These are phyloP conservation scores for Euphydryas editha DNA, from an alignment of 2,888 invertebrate species.

Conservation along the genomic window DNA sequence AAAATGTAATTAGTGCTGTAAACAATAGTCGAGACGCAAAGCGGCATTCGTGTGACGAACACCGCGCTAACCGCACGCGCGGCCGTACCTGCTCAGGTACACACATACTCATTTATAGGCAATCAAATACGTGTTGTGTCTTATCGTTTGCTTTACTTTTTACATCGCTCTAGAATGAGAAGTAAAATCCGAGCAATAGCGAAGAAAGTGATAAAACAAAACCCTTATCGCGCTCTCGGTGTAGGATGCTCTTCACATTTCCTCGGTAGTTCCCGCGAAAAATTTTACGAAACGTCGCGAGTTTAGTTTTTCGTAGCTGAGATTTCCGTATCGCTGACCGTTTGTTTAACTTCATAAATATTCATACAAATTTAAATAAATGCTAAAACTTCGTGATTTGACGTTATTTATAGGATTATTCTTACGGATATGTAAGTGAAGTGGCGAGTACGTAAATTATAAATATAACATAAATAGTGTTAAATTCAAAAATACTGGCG, in stretches of 20 bases:
- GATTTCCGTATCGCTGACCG: conserved; percentile 63
- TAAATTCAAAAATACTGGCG: conserved; percentile 66
- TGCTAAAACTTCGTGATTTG: conserved; percentile 68
- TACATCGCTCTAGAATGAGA: conserved; percentile 34
- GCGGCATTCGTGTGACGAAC: conserved; percentile 77
- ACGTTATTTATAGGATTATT: conserved; percentile 70
- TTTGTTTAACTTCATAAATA: conserved; percentile 65
- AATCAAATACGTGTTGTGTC: conserved; percentile 62
- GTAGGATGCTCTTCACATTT: conserved; percentile 68
- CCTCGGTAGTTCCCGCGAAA: conserved; percentile 44
- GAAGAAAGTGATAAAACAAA: conserved; percentile 38
- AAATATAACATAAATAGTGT: conserved; percentile 57
- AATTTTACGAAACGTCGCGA: conserved; percentile 48
- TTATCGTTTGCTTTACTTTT: conserved; percentile 57
- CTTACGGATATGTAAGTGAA: conserved; percentile 71
- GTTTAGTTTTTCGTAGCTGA: conserved; percentile 46
- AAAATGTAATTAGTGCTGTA: conserved; percentile 80
- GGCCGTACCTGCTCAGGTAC: conserved; percentile 56
- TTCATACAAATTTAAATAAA: conserved; percentile 59
- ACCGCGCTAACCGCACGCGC: conserved; percentile 71
- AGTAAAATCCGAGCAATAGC: conserved; percentile 35
- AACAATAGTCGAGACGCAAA: conserved; percentile 72
- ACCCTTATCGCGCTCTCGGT: conserved; percentile 26
- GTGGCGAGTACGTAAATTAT: conserved; percentile 54
- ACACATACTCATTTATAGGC: conserved; percentile 48